Conservation (phyloP, 2,888 invertebrate species). For the Trissolcus japonicus region DNA sequence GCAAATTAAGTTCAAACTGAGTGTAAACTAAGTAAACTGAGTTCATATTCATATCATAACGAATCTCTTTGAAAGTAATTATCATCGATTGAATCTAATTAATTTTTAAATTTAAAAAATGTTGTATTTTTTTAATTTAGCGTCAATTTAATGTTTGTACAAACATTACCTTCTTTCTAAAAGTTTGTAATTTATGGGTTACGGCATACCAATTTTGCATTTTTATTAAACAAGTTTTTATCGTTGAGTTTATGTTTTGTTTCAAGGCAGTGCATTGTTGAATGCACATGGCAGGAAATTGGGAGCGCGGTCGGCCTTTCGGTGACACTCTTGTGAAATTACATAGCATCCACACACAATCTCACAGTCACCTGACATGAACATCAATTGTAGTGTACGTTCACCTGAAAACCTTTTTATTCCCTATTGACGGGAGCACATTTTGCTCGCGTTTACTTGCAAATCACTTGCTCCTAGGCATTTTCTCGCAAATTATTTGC, state of each 20-base stretch:
- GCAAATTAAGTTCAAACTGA: no score
- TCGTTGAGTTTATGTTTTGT: conserved; percentile 31
- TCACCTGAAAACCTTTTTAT: conserved; percentile 20
- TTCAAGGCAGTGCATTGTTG: conserved; percentile 36
- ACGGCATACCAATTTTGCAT: conserved; percentile 40
- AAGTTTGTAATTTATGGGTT: conserved; percentile 27
- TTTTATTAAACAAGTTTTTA: conserved; percentile 48
- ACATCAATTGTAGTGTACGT: conserved; percentile 46
- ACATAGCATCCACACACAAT: conserved; percentile 41
- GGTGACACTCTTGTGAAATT: conserved; percentile 53
- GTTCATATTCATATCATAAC: no score
- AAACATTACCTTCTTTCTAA: conserved; percentile 15
- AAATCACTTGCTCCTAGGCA: no score
- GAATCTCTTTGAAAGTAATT: no score
- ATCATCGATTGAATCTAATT: no score
- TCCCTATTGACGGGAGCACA: not conserved
- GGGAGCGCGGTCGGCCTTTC: conserved; percentile 48
- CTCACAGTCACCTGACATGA: conserved; percentile 44
- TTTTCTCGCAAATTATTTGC: no score
- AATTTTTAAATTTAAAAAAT: no score
- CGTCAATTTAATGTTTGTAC: no score
- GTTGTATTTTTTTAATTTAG: no score
- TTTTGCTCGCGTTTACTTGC: no score
- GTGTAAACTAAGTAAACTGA: no score
- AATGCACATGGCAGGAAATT: conserved; percentile 53